A percentile compares a stretch with the other conserved stretches of the same genome.
phyloP scores from a whole-genome alignment of 2,797 vertebrate species.

The Amazonetta brasiliensis region DNA sequence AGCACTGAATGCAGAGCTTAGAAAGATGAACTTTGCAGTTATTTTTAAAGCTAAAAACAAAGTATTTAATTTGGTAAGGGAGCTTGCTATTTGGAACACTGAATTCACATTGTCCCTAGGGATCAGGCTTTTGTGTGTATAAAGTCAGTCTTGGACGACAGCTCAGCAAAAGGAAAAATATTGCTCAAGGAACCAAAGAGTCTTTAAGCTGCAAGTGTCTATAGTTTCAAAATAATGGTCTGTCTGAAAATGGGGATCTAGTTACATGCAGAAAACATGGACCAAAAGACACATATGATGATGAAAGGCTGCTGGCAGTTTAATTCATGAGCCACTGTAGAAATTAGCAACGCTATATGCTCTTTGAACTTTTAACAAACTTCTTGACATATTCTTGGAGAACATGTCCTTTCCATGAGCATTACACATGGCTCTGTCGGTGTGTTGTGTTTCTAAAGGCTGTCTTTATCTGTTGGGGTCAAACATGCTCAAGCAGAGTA shows the following conservation, averaged over 20 bases:
- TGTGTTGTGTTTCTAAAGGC: background rate
- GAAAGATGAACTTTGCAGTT: background rate
- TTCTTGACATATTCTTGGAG: background rate
- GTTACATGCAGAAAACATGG: background rate
- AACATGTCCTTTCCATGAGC: background rate
- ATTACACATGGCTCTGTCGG: background rate
- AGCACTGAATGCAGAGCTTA: background rate
- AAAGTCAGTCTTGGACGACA: background rate
- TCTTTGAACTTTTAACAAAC: background rate
- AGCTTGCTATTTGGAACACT: background rate
- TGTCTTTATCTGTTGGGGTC: background rate
- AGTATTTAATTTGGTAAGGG: background rate
- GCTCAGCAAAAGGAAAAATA: background rate
- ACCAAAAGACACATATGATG: background rate
- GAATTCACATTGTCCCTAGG: background rate
- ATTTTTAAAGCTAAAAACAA: background rate
- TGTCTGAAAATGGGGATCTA: background rate
- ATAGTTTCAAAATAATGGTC: background rate
- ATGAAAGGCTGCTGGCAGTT: background rate
- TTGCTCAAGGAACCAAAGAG: background rate
- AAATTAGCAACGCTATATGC: rapidly evolving
- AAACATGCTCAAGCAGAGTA: background rate
- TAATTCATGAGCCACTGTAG: background rate
- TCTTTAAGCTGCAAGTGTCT: background rate
- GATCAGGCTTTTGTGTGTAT: background rate